These are phyloP conservation scores for Hoplostethus mediterraneus DNA, from an alignment of 2,797 vertebrate species.

Conservation along the genomic window DNA sequence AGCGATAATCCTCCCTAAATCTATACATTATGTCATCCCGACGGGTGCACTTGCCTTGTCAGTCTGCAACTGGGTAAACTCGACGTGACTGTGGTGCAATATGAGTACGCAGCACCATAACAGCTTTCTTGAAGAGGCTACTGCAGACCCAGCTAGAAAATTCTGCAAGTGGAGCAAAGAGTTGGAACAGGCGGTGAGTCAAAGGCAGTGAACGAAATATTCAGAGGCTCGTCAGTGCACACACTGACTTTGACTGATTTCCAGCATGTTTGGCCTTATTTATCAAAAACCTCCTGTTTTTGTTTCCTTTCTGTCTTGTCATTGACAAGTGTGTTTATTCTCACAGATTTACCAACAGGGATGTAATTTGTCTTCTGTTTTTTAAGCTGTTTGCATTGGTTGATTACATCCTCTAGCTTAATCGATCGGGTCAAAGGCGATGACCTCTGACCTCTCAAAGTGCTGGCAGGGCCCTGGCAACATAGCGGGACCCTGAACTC, in stretches of 20 bases:
- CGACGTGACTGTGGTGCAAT: slow-evolving; percentile 18
- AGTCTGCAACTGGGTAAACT: slow-evolving; percentile 24
- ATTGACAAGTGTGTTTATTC: not conserved
- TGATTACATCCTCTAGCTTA: slow-evolving; percentile 25
- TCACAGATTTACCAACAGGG: slow-evolving; percentile 19
- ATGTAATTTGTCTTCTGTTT: not conserved
- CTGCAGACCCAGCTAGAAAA: slow-evolving; percentile 1
- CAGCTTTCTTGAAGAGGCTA: not conserved
- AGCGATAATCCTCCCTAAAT: slow-evolving; percentile 64
- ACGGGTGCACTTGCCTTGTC: slow-evolving; percentile 17
- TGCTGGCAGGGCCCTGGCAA: not conserved
- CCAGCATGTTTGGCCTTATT: slow-evolving; percentile 10
- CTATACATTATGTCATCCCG: slow-evolving; percentile 51
- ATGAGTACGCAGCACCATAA: not conserved
- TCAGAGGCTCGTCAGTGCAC: not conserved
- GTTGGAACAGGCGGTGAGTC: slow-evolving; percentile 12
- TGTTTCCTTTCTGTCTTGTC: not conserved
- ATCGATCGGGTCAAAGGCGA: slow-evolving; percentile 16
- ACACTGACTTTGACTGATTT: not conserved
- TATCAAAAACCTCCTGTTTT: not conserved
- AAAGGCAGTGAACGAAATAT: slow-evolving; percentile 5
- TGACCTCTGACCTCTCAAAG: slow-evolving; percentile 28
- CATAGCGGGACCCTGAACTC: slow-evolving; percentile 43
- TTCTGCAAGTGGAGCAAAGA: not conserved
- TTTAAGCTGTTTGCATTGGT: slow-evolving; percentile 2